Evolutionary conservation across 2,113 vertebrate species (phyloP).

Genomic region (Tauraco erythrolophus): DNA sequence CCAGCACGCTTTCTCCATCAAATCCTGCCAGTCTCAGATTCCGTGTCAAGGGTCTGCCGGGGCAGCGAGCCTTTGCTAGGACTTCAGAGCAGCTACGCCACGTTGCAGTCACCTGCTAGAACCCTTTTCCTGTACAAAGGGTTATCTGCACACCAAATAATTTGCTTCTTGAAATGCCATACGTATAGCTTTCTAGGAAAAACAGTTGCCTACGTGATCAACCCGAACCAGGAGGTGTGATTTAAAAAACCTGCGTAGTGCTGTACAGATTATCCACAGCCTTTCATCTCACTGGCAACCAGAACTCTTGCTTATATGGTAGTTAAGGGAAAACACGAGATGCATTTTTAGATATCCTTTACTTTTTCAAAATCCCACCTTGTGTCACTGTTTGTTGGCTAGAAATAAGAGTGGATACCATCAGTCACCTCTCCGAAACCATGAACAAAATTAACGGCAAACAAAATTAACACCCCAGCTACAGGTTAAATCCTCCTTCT

Average conservation of each 20-base stretch:
- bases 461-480: not conserved
- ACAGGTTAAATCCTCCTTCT: not conserved
- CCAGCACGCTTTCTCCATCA: not conserved
- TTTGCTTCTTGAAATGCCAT: not conserved
- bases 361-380: not conserved
- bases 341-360: not conserved
- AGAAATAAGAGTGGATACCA: not conserved
- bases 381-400: not conserved
- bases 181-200: not conserved
- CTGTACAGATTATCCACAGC: not conserved
- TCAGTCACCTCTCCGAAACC: not conserved
- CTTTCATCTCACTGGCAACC: not conserved
- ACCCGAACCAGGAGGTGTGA: not conserved
- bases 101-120: not conserved
- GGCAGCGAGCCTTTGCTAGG: not conserved
- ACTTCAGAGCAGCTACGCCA: not conserved
- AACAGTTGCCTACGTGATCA: not conserved
- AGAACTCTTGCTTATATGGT: fast-evolving
- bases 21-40: not conserved
- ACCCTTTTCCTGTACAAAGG: not conserved
- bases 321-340: not conserved
- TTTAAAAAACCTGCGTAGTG: not conserved
- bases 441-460: not conserved
- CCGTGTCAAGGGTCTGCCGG: not conserved
- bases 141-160: not conserved